These are phyloP conservation scores for Odontothrips loti DNA, from an alignment of 2,888 invertebrate genomes.

Conservation along the genomic window DNA sequence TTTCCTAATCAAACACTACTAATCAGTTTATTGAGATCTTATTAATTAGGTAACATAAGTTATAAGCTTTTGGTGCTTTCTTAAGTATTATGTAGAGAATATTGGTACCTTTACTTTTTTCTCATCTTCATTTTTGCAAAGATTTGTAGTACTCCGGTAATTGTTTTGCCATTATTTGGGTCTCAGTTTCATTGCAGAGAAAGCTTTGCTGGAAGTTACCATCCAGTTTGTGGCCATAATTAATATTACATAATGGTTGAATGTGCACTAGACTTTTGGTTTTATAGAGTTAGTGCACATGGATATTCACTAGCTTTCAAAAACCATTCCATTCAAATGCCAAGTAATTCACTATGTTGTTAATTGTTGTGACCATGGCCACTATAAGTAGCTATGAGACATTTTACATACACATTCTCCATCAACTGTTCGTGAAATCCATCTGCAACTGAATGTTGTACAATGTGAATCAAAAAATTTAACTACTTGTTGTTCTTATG, in stretches of 20 bases:
- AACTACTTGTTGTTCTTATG: too few species aligned
- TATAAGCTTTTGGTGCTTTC: conserved; percentile 14
- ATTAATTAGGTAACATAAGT: neutral
- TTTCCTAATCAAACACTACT: neutral
- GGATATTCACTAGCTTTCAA: neutral
- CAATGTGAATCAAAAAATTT: too few species aligned
- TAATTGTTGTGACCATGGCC: neutral
- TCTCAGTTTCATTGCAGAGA: neutral
- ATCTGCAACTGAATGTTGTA: too few species aligned
- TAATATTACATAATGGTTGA: neutral
- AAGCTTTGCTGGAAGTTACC: neutral
- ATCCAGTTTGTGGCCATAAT: conserved; percentile 1
- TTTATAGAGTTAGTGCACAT: neutral
- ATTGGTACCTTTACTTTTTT: neutral
- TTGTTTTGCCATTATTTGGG: neutral
- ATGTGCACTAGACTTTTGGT: neutral
- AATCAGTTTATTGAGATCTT: neutral
- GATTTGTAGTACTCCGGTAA: neutral
- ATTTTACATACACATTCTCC: too few species aligned
- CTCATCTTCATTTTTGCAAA: neutral
- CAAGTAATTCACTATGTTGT: neutral
- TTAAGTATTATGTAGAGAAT: neutral
- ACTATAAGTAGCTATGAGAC: too few species aligned
- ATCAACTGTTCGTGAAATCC: too few species aligned
- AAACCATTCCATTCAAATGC: neutral